phyloP scores from a whole-genome alignment of 1,140 invertebrate species.

The Drosophila serrata region DNA sequence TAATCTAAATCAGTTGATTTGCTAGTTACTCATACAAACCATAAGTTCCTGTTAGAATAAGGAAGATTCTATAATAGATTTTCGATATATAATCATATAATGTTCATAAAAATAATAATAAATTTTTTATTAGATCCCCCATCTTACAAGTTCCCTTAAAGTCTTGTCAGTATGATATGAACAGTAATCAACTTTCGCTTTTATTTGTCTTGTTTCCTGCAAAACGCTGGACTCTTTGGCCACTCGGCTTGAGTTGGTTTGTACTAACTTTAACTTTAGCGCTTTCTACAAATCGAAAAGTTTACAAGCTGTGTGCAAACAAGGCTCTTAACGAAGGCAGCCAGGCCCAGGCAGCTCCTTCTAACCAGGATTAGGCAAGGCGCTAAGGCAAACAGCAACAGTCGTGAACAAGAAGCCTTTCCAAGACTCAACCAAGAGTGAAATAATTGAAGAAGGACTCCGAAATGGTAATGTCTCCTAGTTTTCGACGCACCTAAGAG shows the following conservation, averaged over 20 bases:
- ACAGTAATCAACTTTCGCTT: constrained; percentile 1
- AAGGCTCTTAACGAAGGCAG: constrained; percentile 49
- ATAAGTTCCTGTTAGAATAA: too few species aligned
- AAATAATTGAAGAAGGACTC: constrained; percentile 54
- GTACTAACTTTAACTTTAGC: constrained; percentile 56
- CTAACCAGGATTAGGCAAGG: constrained; percentile 30
- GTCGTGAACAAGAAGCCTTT: constrained; percentile 16
- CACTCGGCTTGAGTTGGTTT: constrained; percentile 6
- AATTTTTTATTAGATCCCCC: background rate
- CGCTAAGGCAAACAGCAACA: constrained; percentile 24
- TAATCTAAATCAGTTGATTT: too few species aligned
- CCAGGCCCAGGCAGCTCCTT: background rate
- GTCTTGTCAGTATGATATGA: background rate
- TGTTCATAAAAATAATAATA: background rate
- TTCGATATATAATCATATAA: too few species aligned
- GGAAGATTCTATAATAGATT: too few species aligned
- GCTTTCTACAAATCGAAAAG: constrained; percentile 48
- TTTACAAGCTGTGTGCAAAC: constrained; percentile 28
- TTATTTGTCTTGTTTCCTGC: background rate
- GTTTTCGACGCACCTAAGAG: constrained; percentile 19
- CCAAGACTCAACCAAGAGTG: constrained; percentile 57
- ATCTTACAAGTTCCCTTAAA: background rate
- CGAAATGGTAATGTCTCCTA: constrained; percentile 54
- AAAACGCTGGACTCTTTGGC: constrained; percentile 7
- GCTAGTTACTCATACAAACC: too few species aligned